phyloP scores from a whole-genome alignment of 2,113 vertebrate genomes.

The Trematomus loennbergii region DNA sequence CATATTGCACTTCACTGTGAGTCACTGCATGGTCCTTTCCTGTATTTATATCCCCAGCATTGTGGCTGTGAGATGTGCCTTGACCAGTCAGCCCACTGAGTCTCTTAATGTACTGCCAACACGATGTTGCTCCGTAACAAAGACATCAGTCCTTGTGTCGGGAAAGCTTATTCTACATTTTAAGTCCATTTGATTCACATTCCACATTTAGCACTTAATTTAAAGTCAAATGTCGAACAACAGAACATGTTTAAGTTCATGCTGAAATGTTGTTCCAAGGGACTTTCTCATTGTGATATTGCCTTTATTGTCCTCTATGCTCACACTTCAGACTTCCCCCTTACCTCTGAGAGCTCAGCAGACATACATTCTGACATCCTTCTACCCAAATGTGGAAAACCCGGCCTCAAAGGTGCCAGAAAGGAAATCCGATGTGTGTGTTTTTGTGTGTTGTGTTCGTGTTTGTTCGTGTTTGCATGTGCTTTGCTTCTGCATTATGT shows the following conservation, averaged over 20 bases:
- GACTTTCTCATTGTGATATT: constrained; percentile 21
- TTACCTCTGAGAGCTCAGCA: constrained; percentile 40
- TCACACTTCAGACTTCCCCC: constrained; percentile 39
- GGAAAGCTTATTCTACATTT: constrained; percentile 19
- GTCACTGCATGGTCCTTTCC: constrained; percentile 34
- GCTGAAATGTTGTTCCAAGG: constrained; percentile 5
- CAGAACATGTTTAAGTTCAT: constrained; percentile 16
- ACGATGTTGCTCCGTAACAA: constrained; percentile 35
- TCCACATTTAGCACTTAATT: constrained; percentile 25
- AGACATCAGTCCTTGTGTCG: constrained; percentile 30
- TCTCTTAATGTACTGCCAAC: constrained; percentile 43
- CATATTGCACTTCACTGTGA: constrained; percentile 42
- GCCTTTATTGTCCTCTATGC: constrained; percentile 16
- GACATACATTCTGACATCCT: constrained; percentile 52
- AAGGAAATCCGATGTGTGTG: background rate
- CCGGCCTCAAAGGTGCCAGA: constrained; percentile 33
- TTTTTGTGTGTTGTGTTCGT: background rate
- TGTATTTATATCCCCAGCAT: constrained; percentile 38
- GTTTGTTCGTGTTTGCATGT: background rate
- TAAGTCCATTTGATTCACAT: constrained; percentile 19
- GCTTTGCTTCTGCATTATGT: background rate
- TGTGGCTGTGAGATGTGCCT: constrained; percentile 48
- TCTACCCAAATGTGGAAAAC: constrained; percentile 15
- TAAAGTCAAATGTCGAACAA: constrained; percentile 26
- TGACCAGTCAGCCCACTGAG: constrained; percentile 54